Evolutionary conservation across 2,888 invertebrate species (phyloP).

Genomic region (Latrodectus hesperus): DNA sequence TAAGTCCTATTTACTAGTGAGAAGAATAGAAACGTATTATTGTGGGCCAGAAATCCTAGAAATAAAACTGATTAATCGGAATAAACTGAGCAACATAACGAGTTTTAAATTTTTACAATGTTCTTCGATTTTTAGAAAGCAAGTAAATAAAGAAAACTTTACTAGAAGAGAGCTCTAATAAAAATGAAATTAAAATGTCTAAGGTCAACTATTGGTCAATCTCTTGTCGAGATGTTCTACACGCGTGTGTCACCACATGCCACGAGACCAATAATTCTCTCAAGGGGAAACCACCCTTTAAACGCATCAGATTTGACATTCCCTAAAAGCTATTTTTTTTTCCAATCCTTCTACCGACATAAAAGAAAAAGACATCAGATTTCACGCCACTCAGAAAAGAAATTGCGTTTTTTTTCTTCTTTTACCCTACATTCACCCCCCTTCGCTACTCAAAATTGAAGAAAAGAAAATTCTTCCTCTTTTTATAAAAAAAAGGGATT

Average conservation of each 20-base stretch:
- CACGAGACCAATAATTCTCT: conserved; percentile 61
- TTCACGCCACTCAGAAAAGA: conserved; percentile 48
- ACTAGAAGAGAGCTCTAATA: neutral
- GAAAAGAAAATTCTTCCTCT: neutral
- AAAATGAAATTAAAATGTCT: neutral
- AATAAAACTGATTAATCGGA: no score
- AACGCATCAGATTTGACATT: conserved; percentile 64
- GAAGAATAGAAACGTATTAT: no score
- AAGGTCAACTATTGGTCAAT: conserved; percentile 27
- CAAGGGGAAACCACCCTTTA: conserved; percentile 45
- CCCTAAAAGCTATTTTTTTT: conserved; percentile 58
- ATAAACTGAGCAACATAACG: no score
- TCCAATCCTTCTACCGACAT: neutral
- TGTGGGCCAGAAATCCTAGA: no score
- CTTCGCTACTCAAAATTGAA: neutral
- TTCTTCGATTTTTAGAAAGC: no score
- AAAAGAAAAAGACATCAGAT: conserved; percentile 63
- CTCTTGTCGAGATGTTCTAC: conserved; percentile 22
- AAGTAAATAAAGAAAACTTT: no score
- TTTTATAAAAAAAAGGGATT: neutral
- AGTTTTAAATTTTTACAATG: no score
- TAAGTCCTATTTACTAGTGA: no score
- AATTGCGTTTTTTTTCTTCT: conserved; percentile 58
- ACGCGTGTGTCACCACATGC: conserved; percentile 57
- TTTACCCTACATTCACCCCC: conserved; percentile 1